Conservation (phyloP, 2,113 vertebrate species). For the Eolophus roseicapilla region DNA sequence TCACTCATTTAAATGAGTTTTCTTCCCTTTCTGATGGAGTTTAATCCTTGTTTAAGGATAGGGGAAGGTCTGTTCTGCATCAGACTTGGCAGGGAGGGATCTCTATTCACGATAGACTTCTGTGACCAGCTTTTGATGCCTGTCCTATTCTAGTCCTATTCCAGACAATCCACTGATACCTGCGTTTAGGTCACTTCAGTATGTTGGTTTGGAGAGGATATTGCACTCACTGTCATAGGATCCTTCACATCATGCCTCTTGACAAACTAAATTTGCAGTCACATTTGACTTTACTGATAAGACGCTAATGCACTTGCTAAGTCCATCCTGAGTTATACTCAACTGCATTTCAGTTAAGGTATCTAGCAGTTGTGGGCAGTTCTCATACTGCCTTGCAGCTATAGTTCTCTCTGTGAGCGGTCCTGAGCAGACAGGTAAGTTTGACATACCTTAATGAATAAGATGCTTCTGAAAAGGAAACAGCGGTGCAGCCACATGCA, state of each 20-base stretch:
- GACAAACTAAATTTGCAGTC: not conserved
- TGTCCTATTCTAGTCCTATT: not conserved
- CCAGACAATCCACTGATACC: too few species aligned
- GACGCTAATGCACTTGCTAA: not conserved
- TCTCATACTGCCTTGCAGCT: not conserved
- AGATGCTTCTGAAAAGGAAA: not conserved
- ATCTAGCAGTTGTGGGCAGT: not conserved
- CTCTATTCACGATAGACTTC: not conserved
- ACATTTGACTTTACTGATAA: not conserved
- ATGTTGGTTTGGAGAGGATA: not conserved
- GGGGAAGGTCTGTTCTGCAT: not conserved
- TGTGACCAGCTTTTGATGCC: not conserved
- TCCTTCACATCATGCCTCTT: not conserved
- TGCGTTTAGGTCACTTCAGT: not conserved
- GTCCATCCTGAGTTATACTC: not conserved
- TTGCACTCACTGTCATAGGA: not conserved
- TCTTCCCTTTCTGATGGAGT: not conserved
- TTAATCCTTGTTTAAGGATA: not conserved
- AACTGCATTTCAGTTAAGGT: not conserved
- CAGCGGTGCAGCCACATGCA: not conserved
- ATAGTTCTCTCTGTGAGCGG: not conserved
- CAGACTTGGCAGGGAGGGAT: not conserved
- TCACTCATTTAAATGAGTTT: not conserved
- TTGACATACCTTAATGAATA: not conserved
- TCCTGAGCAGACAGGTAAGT: not conserved